Evolutionary conservation across 2,797 vertebrate genomes (phyloP).

Genomic region (Hemibagrus guttatus): DNA sequence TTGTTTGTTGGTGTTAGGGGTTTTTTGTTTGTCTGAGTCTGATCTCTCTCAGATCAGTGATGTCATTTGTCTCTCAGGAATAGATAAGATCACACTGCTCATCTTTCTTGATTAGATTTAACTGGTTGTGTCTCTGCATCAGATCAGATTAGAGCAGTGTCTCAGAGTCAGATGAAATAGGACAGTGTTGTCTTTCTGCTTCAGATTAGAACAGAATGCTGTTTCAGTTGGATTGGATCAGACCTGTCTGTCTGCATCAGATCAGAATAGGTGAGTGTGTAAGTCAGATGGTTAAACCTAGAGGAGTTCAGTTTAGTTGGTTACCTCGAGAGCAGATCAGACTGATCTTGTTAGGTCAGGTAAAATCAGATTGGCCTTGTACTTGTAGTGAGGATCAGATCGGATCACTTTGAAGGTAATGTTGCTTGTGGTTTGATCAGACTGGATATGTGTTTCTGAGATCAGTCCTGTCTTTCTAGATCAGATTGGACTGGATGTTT

Average conservation of each 20-base stretch:
- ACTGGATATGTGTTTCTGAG: neutral
- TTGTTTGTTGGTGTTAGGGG: too few relatives aligned
- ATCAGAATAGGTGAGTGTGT: neutral
- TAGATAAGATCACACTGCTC: neutral
- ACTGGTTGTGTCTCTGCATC: neutral
- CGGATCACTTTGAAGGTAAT: neutral
- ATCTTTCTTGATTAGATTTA: neutral
- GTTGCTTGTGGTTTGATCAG: neutral
- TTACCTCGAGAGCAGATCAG: too few relatives aligned
- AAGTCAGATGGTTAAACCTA: neutral
- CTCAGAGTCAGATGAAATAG: too few relatives aligned
- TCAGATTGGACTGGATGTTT: neutral
- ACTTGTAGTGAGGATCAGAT: neutral
- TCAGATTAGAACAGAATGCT: neutral
- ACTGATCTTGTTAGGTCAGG: neutral
- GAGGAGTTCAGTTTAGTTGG: neutral
- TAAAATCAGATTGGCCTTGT: neutral
- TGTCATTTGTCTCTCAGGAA: neutral
- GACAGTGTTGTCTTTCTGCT: neutral
- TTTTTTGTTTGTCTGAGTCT: neutral
- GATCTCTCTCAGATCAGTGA: neutral
- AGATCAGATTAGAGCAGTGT: neutral
- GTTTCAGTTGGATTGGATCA: neutral
- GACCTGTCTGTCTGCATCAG: neutral
- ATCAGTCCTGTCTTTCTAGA: neutral